Evolutionary conservation across 2,797 vertebrate species (phyloP).

Genomic region (Aphelocoma californica): DNA sequence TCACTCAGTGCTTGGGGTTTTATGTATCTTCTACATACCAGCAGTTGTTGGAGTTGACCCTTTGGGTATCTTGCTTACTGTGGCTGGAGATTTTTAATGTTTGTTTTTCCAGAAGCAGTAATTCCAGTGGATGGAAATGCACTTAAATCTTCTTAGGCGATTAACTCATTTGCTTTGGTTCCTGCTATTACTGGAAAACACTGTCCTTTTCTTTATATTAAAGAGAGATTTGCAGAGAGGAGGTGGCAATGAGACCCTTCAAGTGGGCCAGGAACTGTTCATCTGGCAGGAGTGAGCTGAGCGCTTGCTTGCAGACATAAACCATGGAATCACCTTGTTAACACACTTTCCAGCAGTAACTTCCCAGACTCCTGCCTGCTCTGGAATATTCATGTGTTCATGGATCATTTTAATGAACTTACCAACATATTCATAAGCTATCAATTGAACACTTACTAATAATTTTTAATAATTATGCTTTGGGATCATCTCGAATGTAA

Average conservation of each 20-base stretch:
- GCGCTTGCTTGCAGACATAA: background rate
- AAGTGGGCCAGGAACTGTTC: background rate
- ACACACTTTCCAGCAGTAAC: background rate
- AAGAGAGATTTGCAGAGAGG: background rate
- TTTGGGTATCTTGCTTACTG: background rate
- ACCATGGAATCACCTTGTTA: background rate
- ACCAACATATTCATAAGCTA: constrained; percentile 20
- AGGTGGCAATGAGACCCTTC: background rate
- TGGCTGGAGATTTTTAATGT: background rate
- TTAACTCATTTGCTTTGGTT: constrained; percentile 17
- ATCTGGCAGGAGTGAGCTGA: background rate
- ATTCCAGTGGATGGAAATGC: background rate
- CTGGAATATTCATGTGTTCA: constrained; percentile 35
- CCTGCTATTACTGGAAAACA: background rate
- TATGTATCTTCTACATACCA: background rate
- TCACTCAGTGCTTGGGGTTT: background rate
- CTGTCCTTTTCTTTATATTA: background rate
- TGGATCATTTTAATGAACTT: constrained; percentile 51
- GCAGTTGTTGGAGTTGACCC: background rate
- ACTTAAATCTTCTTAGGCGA: background rate
- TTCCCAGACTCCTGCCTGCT: constrained; percentile 15
- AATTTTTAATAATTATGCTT: constrained; percentile 1
- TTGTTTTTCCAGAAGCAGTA: background rate
- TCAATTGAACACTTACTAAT: constrained; percentile 29
- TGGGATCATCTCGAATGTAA: background rate